A percentile compares a stretch with the other conserved stretches of the same genome.
Evolutionary conservation across 1,140 invertebrate genomes (phyloP).

Genomic region (Caenorhabditis remanei): DNA sequence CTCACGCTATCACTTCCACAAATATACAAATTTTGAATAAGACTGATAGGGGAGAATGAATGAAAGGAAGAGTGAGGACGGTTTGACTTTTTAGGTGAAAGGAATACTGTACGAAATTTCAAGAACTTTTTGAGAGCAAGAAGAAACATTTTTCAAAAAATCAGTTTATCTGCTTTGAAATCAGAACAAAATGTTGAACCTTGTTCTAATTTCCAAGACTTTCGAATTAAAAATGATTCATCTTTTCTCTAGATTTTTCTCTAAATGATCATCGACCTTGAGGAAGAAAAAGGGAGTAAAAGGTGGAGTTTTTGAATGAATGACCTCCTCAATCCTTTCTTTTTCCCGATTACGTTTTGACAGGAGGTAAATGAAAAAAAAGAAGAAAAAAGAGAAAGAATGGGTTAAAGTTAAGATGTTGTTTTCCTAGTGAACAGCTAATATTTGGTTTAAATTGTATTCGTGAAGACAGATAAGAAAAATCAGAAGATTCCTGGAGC

Average conservation of each 20-base stretch:
- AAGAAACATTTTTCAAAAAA: too few species aligned
- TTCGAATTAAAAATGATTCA: neutral
- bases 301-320: conserved; percentile 4
- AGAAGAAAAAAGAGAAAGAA: neutral
- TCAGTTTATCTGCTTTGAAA: neutral
- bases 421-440: neutral
- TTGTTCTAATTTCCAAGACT: neutral
- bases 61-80: neutral
- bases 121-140: too few species aligned
- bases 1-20: conserved; percentile 54
- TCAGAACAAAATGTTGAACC: neutral
- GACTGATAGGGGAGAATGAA: neutral
- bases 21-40: conserved; percentile 33
- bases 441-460: neutral
- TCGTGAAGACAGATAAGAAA: neutral
- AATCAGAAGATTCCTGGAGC: neutral
- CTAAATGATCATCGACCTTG: conserved; percentile 27
- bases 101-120: too few species aligned
- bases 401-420: neutral
- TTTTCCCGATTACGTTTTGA: conserved; percentile 16
- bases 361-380: neutral
- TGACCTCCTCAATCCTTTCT: conserved; percentile 19
- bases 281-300: neutral
- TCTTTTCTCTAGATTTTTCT: neutral
- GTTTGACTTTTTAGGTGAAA: too few species aligned